phyloP scores from a whole-genome alignment of 2,113 vertebrate genomes.

The Canis aureus region DNA sequence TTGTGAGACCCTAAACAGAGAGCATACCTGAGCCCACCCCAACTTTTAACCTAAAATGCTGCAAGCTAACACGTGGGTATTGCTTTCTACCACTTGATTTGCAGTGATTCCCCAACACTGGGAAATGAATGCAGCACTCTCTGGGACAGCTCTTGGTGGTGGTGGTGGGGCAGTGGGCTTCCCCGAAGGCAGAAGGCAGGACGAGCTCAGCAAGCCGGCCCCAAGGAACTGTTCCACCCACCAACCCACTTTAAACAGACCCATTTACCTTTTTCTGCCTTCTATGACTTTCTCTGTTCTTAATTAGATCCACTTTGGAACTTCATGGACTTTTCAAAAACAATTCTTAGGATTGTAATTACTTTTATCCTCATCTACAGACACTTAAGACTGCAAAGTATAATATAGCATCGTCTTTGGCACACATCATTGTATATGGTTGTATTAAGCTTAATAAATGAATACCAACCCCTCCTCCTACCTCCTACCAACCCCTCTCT shows the following conservation, averaged over 20 bases:
- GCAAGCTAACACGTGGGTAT: neutral
- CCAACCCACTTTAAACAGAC: neutral
- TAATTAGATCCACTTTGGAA: neutral
- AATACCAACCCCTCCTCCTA: neutral
- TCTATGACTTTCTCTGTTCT: neutral
- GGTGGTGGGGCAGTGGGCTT: too few relatives aligned
- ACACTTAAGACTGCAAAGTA: neutral
- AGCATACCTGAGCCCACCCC: neutral
- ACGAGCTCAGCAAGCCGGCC: neutral
- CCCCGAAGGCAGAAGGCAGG: neutral
- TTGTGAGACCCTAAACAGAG: neutral
- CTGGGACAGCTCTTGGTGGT: too few relatives aligned
- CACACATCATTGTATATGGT: neutral
- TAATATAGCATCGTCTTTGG: neutral
- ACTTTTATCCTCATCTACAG: constrained; percentile 7
- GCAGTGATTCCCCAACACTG: neutral
- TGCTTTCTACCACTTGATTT: neutral
- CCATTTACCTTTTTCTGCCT: neutral
- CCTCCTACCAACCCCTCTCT: neutral
- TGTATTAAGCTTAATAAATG: neutral
- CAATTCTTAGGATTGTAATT: neutral
- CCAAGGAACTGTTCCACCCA: neutral
- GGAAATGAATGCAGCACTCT: neutral
- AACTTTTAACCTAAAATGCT: neutral
- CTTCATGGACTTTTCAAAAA: neutral